These are phyloP conservation scores for Falco rusticolus DNA, from an alignment of 2,797 vertebrate genomes.

Conservation along the genomic window DNA sequence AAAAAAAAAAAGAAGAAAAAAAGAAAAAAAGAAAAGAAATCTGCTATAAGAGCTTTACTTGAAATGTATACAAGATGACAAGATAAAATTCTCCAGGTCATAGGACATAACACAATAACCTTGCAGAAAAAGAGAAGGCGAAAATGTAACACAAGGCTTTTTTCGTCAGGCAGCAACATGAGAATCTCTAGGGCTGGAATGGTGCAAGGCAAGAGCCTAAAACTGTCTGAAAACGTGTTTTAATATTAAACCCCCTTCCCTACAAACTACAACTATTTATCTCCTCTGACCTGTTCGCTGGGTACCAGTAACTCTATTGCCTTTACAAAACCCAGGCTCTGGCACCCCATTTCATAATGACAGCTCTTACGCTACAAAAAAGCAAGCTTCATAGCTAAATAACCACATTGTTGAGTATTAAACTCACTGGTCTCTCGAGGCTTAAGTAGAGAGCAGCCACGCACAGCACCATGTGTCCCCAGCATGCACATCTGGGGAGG, in stretches of 20 bases:
- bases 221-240: background rate
- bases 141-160: background rate
- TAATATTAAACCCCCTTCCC: background rate
- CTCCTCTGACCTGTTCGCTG: background rate
- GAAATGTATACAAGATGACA: background rate
- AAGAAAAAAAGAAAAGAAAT: background rate
- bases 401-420: accelerated
- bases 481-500: background rate
- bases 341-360: background rate
- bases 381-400: background rate
- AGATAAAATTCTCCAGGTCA: background rate
- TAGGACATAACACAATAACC: background rate
- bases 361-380: background rate
- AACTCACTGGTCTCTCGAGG: background rate
- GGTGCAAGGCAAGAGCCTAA: background rate
- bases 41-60: background rate
- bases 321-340: background rate
- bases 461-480: background rate
- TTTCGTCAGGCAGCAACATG: background rate
- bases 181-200: background rate
- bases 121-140: background rate
- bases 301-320: background rate
- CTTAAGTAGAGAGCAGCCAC: background rate
- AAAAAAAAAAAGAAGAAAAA: background rate
- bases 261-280: background rate